Conservation (phyloP, 2,888 invertebrate species). For the Cistogaster globosa region DNA sequence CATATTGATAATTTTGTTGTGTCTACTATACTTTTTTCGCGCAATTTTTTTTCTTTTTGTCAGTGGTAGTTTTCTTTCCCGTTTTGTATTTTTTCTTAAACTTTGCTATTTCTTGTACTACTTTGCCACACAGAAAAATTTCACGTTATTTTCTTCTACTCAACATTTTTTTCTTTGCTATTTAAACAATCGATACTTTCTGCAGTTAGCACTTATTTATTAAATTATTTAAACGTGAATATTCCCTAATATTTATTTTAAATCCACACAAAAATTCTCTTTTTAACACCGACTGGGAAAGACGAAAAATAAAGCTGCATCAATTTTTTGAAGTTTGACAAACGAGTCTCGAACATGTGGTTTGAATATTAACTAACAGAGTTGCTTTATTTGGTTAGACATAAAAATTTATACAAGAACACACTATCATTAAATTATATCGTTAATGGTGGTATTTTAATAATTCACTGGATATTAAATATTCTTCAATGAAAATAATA, state of each 20-base stretch:
- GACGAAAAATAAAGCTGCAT: neutral
- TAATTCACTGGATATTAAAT: too few species aligned
- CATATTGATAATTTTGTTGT: constrained; percentile 47
- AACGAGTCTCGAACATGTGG: constrained; percentile 38
- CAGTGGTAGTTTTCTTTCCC: constrained; percentile 43
- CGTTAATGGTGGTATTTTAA: too few species aligned
- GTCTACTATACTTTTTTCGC: constrained; percentile 58
- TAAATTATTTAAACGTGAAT: constrained; percentile 9
- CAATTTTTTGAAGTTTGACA: constrained; percentile 35
- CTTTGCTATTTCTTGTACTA: constrained; percentile 49
- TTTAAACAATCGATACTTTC: neutral
- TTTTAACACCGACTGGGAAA: too few species aligned
- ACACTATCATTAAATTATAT: too few species aligned
- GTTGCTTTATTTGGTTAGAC: neutral
- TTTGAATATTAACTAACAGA: constrained; percentile 5
- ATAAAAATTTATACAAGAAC: too few species aligned
- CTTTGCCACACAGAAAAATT: constrained; percentile 52
- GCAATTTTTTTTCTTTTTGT: constrained; percentile 51
- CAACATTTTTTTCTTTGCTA: neutral
- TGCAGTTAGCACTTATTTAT: neutral
- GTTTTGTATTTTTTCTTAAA: neutral
- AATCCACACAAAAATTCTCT: too few species aligned
- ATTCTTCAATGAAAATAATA: too few species aligned
- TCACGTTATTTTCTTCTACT: constrained; percentile 28
- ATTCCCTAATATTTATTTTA: neutral